Conservation (phyloP, 2,888 invertebrate species). For the Diloba caeruleocephala region DNA sequence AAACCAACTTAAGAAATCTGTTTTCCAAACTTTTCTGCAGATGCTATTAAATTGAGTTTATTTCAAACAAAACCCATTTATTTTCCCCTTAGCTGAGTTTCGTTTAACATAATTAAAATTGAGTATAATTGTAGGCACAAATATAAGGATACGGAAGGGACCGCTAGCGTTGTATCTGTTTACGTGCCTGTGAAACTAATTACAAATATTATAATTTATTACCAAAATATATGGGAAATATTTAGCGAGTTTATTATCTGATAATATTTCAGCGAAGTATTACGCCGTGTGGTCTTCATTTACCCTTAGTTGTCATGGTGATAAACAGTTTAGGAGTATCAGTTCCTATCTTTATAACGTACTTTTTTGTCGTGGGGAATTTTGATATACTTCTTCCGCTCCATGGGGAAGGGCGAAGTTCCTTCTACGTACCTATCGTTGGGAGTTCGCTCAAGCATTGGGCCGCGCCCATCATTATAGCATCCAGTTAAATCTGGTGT, state of each 20-base stretch:
- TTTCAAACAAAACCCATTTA: constrained; percentile 22
- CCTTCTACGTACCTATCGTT: no score
- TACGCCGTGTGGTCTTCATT: constrained; percentile 2
- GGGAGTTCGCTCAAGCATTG: no score
- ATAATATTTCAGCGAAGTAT: constrained; percentile 40
- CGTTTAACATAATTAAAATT: constrained; percentile 45
- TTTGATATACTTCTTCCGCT: no score
- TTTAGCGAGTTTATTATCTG: constrained; percentile 44
- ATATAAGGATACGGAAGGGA: constrained; percentile 33
- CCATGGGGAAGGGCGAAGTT: no score
- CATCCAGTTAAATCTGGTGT: no score
- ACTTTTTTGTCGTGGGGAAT: no score
- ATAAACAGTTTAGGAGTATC: background rate
- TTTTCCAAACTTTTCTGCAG: constrained; percentile 14
- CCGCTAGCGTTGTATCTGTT: constrained; percentile 16
- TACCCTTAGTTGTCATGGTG: constrained; percentile 12
- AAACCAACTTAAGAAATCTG: constrained; percentile 36
- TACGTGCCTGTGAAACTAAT: constrained; percentile 48
- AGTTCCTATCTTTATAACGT: no score
- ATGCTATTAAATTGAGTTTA: constrained; percentile 22
- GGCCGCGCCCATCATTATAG: no score
- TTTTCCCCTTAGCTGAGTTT: constrained; percentile 25
- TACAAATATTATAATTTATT: constrained; percentile 50
- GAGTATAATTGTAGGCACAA: constrained; percentile 31
- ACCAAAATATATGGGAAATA: constrained; percentile 38